Percentiles rank a stretch among this genome's conserved stretches.
phyloP scores from a whole-genome alignment of 1,140 invertebrate genomes.

The Pogonomyrmex californicus region DNA sequence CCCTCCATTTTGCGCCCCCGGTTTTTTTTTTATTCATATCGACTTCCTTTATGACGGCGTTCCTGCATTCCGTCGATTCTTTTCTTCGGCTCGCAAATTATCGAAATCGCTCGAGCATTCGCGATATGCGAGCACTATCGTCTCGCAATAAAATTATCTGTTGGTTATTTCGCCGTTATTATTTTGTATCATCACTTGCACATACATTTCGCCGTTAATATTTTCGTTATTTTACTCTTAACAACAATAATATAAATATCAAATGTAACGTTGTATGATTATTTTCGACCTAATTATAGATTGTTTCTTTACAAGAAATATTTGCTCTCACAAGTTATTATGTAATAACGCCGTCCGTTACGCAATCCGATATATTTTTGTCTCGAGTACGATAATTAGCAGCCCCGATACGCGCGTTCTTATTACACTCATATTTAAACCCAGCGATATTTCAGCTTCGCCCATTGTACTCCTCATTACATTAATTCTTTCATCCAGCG shows the following conservation, averaged over 20 bases:
- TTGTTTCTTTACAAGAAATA: neutral
- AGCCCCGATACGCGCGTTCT: neutral
- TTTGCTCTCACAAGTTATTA: neutral
- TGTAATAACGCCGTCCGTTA: neutral
- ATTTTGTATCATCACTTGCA: neutral
- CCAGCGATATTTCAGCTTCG: slow-evolving; percentile 2
- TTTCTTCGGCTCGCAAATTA: neutral
- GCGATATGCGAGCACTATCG: slow-evolving; percentile 16
- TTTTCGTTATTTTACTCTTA: neutral
- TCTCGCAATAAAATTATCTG: slow-evolving; percentile 21
- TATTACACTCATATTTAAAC: neutral
- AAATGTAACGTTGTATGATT: neutral
- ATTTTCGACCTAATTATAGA: neutral
- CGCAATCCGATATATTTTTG: neutral
- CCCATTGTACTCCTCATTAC: neutral
- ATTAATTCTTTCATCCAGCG: slow-evolving; percentile 3
- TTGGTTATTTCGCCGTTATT: slow-evolving; percentile 2
- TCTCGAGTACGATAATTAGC: slow-evolving; percentile 33
- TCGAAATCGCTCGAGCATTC: slow-evolving; percentile 18
- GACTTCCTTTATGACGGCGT: slow-evolving; percentile 30
- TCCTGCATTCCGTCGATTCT: neutral
- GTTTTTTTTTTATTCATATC: slow-evolving; percentile 1
- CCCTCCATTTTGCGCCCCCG: neutral
- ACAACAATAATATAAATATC: neutral
- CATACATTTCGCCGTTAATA: neutral